Conservation (phyloP, 2,797 vertebrate species). For the Scleropages formosus region DNA sequence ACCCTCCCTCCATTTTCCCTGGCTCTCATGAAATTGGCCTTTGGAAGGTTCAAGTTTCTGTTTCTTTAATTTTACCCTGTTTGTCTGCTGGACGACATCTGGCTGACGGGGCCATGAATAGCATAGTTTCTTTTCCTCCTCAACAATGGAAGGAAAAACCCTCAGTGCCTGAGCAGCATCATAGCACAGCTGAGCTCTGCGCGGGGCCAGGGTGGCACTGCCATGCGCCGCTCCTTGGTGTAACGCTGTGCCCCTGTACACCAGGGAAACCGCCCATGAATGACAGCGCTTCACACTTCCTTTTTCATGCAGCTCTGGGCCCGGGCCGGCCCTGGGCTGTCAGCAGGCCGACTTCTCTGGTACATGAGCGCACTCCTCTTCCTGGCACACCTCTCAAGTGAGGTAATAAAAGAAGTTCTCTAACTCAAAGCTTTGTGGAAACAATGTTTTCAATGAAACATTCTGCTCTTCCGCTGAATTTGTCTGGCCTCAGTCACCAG, state of each 20-base stretch:
- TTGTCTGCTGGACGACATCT: slow-evolving; percentile 5
- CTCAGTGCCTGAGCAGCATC: background rate
- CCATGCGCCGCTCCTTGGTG: background rate
- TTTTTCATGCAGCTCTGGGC: background rate
- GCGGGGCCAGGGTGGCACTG: background rate
- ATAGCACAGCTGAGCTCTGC: too few relatives aligned
- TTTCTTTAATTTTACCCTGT: slow-evolving; percentile 3
- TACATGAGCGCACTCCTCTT: background rate
- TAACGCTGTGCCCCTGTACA: background rate
- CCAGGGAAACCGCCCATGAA: background rate
- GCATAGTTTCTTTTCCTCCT: background rate
- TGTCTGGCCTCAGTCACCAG: background rate
- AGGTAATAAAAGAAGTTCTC: background rate
- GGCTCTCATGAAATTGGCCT: background rate
- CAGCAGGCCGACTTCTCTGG: background rate
- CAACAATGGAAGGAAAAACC: slow-evolving; percentile 24
- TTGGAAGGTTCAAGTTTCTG: slow-evolving; percentile 6
- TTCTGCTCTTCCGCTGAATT: background rate
- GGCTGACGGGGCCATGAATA: background rate
- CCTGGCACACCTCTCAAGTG: background rate
- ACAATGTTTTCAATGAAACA: background rate
- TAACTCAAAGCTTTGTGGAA: slow-evolving; percentile 13
- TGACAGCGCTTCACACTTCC: background rate
- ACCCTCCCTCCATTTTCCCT: background rate
- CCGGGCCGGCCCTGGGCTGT: background rate